Evolutionary conservation across 2,888 invertebrate species (phyloP).

Genomic region (Pseudoips prasinana): DNA sequence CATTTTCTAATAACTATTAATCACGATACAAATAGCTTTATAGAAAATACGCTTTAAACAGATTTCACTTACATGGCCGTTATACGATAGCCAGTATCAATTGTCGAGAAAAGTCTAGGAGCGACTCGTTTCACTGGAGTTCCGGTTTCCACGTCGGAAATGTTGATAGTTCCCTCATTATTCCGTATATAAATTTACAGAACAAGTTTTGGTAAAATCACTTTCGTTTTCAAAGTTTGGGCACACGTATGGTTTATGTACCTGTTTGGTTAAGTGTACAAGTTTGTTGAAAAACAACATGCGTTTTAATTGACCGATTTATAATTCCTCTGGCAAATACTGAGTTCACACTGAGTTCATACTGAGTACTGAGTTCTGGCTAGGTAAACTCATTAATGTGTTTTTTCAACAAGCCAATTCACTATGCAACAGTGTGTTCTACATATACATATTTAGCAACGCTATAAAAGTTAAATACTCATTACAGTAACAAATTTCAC

Average conservation of each 20-base stretch:
- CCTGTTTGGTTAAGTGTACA: constrained; percentile 12
- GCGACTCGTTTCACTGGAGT: constrained; percentile 56
- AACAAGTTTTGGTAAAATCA: constrained; percentile 25
- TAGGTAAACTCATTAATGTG: no score
- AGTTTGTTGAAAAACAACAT: neutral
- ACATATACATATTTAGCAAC: no score
- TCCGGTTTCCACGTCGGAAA: constrained; percentile 49
- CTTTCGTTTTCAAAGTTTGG: constrained; percentile 28
- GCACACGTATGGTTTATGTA: neutral
- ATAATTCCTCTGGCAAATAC: no score
- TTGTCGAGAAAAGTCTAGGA: constrained; percentile 37
- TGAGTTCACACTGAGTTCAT: no score
- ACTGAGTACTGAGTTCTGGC: no score
- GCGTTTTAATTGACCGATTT: neutral
- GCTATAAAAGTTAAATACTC: no score
- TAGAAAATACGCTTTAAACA: constrained; percentile 7
- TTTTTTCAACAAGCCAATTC: no score
- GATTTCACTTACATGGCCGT: constrained; percentile 31
- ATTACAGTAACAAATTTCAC: no score
- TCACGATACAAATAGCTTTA: neutral
- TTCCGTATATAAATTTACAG: constrained; percentile 13
- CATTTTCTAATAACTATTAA: no score
- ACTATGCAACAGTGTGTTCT: no score
- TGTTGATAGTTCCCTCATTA: constrained; percentile 17
- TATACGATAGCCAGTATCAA: constrained; percentile 52